A percentile compares a stretch with the other conserved stretches of the same genome.
phyloP scores from a whole-genome alignment of 2,113 vertebrate genomes.

The Struthio camelus region DNA sequence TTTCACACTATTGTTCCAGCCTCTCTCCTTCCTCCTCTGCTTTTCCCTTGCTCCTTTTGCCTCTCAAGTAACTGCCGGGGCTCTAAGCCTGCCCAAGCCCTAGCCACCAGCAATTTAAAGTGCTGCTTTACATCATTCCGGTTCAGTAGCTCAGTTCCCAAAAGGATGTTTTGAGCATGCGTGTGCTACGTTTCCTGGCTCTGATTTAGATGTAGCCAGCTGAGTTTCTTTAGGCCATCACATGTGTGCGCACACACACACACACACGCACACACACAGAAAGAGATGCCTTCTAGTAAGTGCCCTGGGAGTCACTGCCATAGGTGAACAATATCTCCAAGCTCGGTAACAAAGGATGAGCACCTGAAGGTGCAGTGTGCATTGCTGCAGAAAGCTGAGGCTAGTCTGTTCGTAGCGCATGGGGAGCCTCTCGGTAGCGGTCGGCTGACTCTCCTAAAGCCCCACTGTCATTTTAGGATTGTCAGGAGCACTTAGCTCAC shows the following conservation, averaged over 20 bases:
- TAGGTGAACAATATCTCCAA: background rate
- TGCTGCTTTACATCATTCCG: background rate
- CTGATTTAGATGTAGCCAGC: background rate
- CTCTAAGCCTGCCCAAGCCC: background rate
- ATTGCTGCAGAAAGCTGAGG: background rate
- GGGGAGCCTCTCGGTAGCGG: background rate
- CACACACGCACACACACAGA: no score
- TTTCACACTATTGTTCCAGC: background rate
- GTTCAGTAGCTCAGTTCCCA: background rate
- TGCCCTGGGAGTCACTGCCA: background rate
- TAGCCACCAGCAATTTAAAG: background rate
- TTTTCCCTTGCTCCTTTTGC: background rate
- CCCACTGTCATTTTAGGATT: background rate
- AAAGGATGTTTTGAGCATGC: background rate
- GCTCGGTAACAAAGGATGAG: background rate
- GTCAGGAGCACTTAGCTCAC: background rate
- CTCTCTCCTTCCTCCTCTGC: background rate
- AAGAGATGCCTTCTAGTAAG: background rate
- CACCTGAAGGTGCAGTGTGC: background rate
- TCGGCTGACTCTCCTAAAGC: background rate
- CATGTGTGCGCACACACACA: no score
- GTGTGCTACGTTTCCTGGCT: background rate
- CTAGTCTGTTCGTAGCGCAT: background rate
- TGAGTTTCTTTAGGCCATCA: background rate
- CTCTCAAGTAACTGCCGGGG: accelerated